Conservation (phyloP, 1,140 invertebrate species). For the Tetragonula clypearis region DNA sequence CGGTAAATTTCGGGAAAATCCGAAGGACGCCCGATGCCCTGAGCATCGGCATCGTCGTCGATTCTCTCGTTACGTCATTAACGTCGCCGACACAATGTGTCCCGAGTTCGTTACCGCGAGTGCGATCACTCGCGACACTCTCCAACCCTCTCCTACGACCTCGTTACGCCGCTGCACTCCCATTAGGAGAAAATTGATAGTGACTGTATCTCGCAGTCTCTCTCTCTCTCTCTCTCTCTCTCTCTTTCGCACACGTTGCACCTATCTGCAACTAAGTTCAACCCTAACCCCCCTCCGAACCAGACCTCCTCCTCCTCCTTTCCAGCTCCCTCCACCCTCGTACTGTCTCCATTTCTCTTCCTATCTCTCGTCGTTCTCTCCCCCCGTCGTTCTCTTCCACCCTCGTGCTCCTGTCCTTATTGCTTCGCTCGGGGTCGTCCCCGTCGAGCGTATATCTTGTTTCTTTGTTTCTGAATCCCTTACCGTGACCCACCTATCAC, state of each 20-base stretch:
- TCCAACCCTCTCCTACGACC: slow-evolving; percentile 67
- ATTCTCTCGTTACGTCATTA: slow-evolving; percentile 75
- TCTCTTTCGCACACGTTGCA: background rate
- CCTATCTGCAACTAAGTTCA: background rate
- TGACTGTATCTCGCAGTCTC: slow-evolving; percentile 59
- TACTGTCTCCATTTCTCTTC: background rate
- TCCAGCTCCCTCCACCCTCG: background rate
- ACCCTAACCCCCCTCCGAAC: background rate
- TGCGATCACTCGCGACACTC: slow-evolving; percentile 72
- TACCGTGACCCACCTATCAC: background rate
- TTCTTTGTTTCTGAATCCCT: slow-evolving; percentile 31
- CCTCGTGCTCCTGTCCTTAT: background rate
- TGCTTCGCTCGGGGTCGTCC: background rate
- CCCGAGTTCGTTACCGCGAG: slow-evolving; percentile 75
- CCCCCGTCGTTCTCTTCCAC: background rate
- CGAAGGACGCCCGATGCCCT: slow-evolving; percentile 14
- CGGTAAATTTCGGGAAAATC: slow-evolving; percentile 60
- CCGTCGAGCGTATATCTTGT: slow-evolving; percentile 9
- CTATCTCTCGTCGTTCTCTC: background rate
- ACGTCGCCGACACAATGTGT: slow-evolving; percentile 72
- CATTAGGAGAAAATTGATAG: slow-evolving; percentile 78
- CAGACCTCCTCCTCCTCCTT: background rate
- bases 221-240: slow-evolving; percentile 30
- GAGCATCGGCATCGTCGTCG: slow-evolving; percentile 24
- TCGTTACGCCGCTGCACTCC: slow-evolving; percentile 72